Evolutionary conservation across 53 echinoderm and acorn worm species (phyloP), one percentile per base, ranked within the genome.

Genomic region (Temnopleurus reevesii): DNA sequence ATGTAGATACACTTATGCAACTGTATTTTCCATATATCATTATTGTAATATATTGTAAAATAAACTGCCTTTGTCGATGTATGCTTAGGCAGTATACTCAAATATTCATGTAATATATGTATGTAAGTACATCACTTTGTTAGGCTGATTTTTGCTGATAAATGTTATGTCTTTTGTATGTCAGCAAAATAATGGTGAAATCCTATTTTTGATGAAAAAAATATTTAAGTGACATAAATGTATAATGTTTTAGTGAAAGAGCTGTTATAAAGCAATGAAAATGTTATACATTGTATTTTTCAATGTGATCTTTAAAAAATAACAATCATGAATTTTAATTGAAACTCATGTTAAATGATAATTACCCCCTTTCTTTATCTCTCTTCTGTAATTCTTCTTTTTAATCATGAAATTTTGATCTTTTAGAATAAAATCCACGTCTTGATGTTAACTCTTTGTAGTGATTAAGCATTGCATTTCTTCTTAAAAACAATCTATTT

Each of bases 1-100:
- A 38, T 71, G 71, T 71, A 41, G 71, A 71, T 71, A n/a, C 41
- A 19, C 63, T 34, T 71, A 71, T 71, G 19, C 38, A 71, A 71
- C 36, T 41, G 41, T 71, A 41, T 71, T 71, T 36, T 38, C 34
- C 65, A 65, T 71, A 29, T 29, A 63, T 63, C 21, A 18, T 71
- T n/a, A 71, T 31, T 71, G 71, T 65, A 71, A 71, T 71, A 41
- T 71, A n/a, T 71, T 63, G 63, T 33, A 9, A 63, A 23, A 19
- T 71, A 71, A 71, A 12, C 71, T 38, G 36, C 33, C 71, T 2
- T 41, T 23, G 8, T 41, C 0, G 41, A 71, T 29, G 63, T 63
- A 31, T 12, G 0, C 33, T 13, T 17, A 33, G 63, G 34, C 63
- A 63, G 19, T 56, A 7, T 6, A 10, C 24, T 56, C 5, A 19